Evolutionary conservation across 1,140 invertebrate genomes (phyloP).

Genomic region (Drosophila pseudoananassae): DNA sequence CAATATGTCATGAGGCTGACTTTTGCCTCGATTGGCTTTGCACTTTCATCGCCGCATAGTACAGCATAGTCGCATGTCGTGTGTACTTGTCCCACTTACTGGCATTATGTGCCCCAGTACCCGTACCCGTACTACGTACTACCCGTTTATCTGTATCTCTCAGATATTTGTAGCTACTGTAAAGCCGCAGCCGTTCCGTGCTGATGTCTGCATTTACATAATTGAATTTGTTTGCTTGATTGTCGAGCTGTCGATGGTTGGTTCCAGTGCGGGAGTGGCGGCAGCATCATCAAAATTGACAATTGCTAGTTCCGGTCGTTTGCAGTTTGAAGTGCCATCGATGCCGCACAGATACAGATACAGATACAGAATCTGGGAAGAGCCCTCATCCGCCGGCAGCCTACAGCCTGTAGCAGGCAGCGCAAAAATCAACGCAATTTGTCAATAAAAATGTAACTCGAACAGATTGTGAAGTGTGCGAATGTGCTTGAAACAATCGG

Average conservation of each 20-base stretch:
- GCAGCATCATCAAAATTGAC: slow-evolving; percentile 70
- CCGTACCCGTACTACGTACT: slow-evolving; percentile 27
- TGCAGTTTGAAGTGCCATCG: slow-evolving; percentile 82
- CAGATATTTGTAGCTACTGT: slow-evolving; percentile 16
- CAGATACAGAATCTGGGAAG: slow-evolving; percentile 1
- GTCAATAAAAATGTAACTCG: slow-evolving; percentile 83
- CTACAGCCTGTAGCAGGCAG: slow-evolving; percentile 4
- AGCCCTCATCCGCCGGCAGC: slow-evolving; percentile 42
- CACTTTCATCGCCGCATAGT: slow-evolving; percentile 45
- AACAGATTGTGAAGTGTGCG: slow-evolving; percentile 82
- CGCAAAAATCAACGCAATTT: slow-evolving; percentile 83
- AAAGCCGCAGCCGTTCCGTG: slow-evolving; percentile 22
- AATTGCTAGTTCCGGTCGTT: slow-evolving; percentile 82
- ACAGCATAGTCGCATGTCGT: slow-evolving; percentile 25
- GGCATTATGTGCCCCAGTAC: slow-evolving; percentile 52
- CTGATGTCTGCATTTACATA: slow-evolving; percentile 83
- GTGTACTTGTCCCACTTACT: slow-evolving; percentile 68
- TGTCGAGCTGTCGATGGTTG: slow-evolving; percentile 76
- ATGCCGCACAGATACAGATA: slow-evolving; percentile 53
- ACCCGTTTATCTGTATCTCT: slow-evolving; percentile 8
- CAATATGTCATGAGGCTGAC: slow-evolving; percentile 58
- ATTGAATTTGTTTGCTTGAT: slow-evolving; percentile 84
- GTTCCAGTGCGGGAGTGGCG: slow-evolving; percentile 54
- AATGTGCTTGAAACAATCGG: slow-evolving; percentile 80
- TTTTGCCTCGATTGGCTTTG: slow-evolving; percentile 68